Evolutionary conservation across 2,888 invertebrate species (phyloP).

Genomic region (Agrochola circellaris): DNA sequence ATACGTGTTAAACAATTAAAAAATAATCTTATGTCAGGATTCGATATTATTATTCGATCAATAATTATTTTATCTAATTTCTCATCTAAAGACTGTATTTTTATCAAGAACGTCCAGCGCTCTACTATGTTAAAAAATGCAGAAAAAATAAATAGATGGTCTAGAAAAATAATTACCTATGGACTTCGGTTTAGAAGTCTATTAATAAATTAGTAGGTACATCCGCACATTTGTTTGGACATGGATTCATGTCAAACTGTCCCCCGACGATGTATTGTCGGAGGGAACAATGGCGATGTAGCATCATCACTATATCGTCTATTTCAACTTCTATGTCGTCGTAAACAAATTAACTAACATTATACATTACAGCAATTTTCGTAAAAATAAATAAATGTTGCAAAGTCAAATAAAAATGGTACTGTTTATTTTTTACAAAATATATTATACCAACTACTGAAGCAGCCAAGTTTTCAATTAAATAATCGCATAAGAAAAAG

Average conservation of each 20-base stretch:
- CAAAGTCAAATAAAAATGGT: slow-evolving; percentile 28
- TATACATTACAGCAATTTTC: slow-evolving; percentile 30
- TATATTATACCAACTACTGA: slow-evolving; percentile 3
- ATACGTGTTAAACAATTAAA: not conserved
- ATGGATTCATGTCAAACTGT: slow-evolving; percentile 18
- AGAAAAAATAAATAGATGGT: slow-evolving; percentile 32
- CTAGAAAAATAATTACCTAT: slow-evolving; percentile 30
- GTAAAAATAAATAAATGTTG: slow-evolving; percentile 32
- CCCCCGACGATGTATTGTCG: slow-evolving; percentile 34
- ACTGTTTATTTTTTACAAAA: not conserved
- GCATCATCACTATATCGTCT: slow-evolving; percentile 19
- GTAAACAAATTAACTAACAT: slow-evolving; percentile 24
- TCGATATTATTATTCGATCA: slow-evolving; percentile 4
- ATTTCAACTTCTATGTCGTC: slow-evolving; percentile 13
- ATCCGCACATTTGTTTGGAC: slow-evolving; percentile 33
- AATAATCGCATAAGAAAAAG: slow-evolving; percentile 3
- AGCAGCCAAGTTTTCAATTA: slow-evolving; percentile 15
- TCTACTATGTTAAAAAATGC: slow-evolving; percentile 43
- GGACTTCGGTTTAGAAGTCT: slow-evolving; percentile 18
- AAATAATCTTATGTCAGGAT: slow-evolving; percentile 1
- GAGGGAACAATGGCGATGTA: slow-evolving; percentile 36
- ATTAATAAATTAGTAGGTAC: slow-evolving; percentile 11
- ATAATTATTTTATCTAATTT: slow-evolving; percentile 13
- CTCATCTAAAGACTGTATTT: slow-evolving; percentile 21
- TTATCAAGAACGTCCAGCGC: slow-evolving; percentile 43